Base-by-base conservation (phyloP, 2,797 vertebrate genomes). In the Sphaeramia orbicularis region DNA sequence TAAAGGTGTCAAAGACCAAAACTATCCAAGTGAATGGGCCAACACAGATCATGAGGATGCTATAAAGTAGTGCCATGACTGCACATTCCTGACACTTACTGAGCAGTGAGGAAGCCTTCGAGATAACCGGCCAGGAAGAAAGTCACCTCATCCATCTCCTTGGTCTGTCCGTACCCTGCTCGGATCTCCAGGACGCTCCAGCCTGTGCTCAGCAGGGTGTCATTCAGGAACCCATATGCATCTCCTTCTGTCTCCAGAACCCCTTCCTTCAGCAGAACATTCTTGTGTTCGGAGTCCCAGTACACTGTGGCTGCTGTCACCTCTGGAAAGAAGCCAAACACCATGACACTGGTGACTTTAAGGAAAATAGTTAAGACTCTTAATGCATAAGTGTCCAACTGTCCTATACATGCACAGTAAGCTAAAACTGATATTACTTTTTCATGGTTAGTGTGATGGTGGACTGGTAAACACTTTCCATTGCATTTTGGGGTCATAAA, bases 141-240 rank as follows among this genome's bases (percentile, higher is more conserved):
- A 59, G 92, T 91, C 66, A 95, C 11, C 30, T 95, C 92, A 53
- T 97, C 95, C 1, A 81, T 76, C 84, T 95, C 76, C 0, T 71
- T 72, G 2, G 90, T 93, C 0, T 74, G 0, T 38, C 96, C 95
- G 1, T 97, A 96, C 0, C 97, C 97, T 0, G 96, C 95, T 18
- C 86, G 94, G 85, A 98, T 91, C 89, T 98, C 97, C 3, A 98
- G 89, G 80, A 96, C 54, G 0, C 95, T 95, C 97, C 97, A 98
- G 24, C 96, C 96, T 5, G 94, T 94, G 11, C 73, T 89, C 54
- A 84, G 56, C 49, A 97, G 42, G 16, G 91, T 94, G 76, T 97
- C 35, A 13, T 97, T 98, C 81, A 96, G 94, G 90, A 91, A 97
- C 10, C 96, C 96, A 0, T 95, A 97, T 0, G 96, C 95, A 36